Percentiles rank a stretch among this genome's conserved stretches.
phyloP scores from a whole-genome alignment of 2,888 invertebrate genomes.

The Plebejus anna region DNA sequence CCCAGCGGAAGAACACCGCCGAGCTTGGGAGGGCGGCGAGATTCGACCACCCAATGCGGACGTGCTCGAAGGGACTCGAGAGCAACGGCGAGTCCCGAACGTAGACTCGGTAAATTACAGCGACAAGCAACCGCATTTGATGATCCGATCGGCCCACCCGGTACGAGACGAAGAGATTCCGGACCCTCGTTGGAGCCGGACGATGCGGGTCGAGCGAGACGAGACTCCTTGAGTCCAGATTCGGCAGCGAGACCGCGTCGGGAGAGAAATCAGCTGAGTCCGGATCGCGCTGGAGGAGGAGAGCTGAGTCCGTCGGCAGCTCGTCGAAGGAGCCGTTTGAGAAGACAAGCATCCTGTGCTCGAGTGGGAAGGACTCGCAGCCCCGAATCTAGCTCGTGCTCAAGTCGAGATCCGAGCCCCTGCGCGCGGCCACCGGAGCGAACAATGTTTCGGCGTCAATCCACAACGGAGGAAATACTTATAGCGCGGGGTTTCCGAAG shows the following conservation, averaged over 20 bases:
- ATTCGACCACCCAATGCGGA: conserved; percentile 92
- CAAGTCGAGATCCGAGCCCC: conserved; percentile 90
- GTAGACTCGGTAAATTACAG: conserved; percentile 86
- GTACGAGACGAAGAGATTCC: conserved; percentile 85
- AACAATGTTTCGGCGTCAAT: conserved; percentile 90
- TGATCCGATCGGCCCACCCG: conserved; percentile 88
- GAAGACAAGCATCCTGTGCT: conserved; percentile 90
- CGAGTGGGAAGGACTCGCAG: conserved; percentile 80
- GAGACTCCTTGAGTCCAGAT: conserved; percentile 94
- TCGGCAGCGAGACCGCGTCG: conserved; percentile 89
- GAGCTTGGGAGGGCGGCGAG: conserved; percentile 82
- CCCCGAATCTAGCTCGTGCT: conserved; percentile 88
- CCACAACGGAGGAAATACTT: conserved; percentile 94
- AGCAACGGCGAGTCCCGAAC: conserved; percentile 83
- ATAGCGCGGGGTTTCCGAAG: conserved; percentile 94
- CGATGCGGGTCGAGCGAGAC: conserved; percentile 86
- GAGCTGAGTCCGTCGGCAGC: conserved; percentile 89
- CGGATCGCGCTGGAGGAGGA: conserved; percentile 88
- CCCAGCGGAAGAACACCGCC: conserved; percentile 66
- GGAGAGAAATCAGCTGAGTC: conserved; percentile 88
- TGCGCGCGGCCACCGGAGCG: conserved; percentile 82
- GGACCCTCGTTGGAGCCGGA: conserved; percentile 93
- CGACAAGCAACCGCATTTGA: conserved; percentile 94
- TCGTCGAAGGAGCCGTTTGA: conserved; percentile 83
- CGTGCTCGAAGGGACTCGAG: conserved; percentile 84